These are phyloP conservation scores for Euphydryas editha DNA, from an alignment of 2,888 invertebrate genomes.

Conservation along the genomic window DNA sequence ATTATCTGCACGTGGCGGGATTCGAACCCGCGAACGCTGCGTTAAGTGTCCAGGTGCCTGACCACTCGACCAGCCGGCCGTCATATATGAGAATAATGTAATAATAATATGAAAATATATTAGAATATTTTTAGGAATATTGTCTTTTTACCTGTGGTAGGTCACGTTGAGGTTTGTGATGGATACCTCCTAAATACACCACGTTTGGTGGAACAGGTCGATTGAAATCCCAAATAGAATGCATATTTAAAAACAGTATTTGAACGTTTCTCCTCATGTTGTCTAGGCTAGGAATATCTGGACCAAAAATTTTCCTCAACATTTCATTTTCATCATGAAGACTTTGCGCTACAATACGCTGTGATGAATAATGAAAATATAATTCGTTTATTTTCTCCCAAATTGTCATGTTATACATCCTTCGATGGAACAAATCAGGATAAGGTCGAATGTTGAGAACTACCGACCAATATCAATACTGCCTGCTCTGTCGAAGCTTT, in stretches of 20 bases:
- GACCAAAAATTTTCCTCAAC: constrained; percentile 46
- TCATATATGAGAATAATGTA: no score
- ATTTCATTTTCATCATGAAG: not conserved
- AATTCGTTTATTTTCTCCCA: constrained; percentile 45
- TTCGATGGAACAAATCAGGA: constrained; percentile 39
- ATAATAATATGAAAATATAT: not conserved
- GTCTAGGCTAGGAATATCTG: constrained; percentile 41
- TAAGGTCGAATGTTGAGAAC: no score
- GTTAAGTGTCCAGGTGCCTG: no score
- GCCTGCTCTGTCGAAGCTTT: no score
- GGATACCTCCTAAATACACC: constrained; percentile 65
- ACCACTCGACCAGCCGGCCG: no score
- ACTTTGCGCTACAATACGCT: not conserved
- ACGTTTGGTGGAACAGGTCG: constrained; percentile 65
- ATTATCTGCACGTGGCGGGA: no score
- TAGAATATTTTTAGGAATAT: no score
- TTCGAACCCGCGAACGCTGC: no score
- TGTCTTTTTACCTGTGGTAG: constrained; percentile 58
- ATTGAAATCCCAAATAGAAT: constrained; percentile 59
- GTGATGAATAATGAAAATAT: constrained; percentile 28
- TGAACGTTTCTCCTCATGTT: constrained; percentile 53
- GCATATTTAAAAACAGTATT: constrained; percentile 64
- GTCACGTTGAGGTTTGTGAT: constrained; percentile 57
- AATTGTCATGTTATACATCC: constrained; percentile 41
- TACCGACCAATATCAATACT: no score